Conservation (phyloP, 2,888 invertebrate species). For the Leucozona laternaria region DNA sequence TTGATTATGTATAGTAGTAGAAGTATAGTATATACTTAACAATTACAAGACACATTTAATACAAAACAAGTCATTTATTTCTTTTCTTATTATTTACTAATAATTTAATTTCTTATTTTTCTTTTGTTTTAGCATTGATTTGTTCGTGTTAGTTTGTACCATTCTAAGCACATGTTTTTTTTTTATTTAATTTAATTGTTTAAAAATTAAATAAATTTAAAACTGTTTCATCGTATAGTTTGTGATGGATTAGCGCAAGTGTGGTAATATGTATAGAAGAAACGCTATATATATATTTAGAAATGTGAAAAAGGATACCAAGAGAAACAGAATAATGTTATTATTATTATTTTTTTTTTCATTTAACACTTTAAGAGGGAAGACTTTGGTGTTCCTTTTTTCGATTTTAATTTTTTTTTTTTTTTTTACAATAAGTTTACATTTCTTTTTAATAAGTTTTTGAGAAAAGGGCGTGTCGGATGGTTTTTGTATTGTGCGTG, state of each 20-base stretch:
- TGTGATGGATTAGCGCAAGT: conserved; percentile 51
- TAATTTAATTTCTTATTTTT: conserved; percentile 26
- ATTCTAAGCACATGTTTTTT: conserved; percentile 56
- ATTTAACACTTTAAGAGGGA: conserved; percentile 69
- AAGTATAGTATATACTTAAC: conserved; percentile 71
- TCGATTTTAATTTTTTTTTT: conserved; percentile 19
- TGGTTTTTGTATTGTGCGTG: conserved; percentile 64
- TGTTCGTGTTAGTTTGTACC: conserved; percentile 69
- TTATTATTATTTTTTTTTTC: conserved; percentile 16
- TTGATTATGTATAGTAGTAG: conserved; percentile 75
- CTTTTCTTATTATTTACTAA: conserved; percentile 31
- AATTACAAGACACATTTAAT: conserved; percentile 75
- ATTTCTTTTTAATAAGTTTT: conserved; percentile 30
- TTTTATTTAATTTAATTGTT: not conserved
- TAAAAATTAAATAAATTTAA: conserved; percentile 19
- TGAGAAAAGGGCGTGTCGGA: conserved; percentile 49
- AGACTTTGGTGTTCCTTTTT: conserved; percentile 75
- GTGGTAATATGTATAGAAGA: conserved; percentile 38
- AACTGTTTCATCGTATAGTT: conserved; percentile 45
- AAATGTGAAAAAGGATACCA: conserved; percentile 50
- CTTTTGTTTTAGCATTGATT: conserved; percentile 46
- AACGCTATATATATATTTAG: conserved; percentile 31
- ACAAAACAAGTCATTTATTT: conserved; percentile 63
- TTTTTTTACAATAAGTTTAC: conserved; percentile 13
- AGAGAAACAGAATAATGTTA: conserved; percentile 37